Base-by-base conservation (phyloP, 2,888 invertebrate species). In the Colostygia pectinataria region DNA sequence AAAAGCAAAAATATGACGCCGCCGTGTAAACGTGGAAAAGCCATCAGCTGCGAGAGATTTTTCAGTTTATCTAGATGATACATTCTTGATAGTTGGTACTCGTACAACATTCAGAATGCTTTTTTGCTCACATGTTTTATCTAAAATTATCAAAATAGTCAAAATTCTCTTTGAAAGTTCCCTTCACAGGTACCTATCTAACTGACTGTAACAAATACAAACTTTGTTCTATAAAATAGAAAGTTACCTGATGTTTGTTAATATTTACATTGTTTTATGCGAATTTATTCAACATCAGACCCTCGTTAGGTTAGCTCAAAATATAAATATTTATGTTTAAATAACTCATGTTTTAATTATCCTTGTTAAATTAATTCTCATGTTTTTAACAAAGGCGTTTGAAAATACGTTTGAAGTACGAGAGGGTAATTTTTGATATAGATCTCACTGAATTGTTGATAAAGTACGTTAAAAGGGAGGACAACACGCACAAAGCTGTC, bases 371-470 rank as follows among this genome's bases (percentile, higher is more conserved):
- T 59, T 55, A 55, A 57, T 49, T 51, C 43, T 25, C 10, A 53
- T 55, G 57, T 59, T 53, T 47, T 45, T 46, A 43, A 53, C 45
- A 50, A 53, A 55, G 46, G 42, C 20, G 48, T 46, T 47, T 50
- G n/a, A n/a, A n/a, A n/a, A 44, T 20, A 39, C 45, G 36, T 43
- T 49, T 52, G 28, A 38, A 31, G 37, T 31, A 25, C 25, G 31
- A 18, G 34, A 34, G 10, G 8, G 5, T 7, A 40, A 27, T 32
- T 41, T n/a, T 37, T 27, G 20, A 36, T 40, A 28, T 20, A 23
- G 13, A 34, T 43, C 9, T 29, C 13, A 24, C 27, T 24, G 23
- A 28, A 33, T 27, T 12, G 7, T 27, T 15, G 24, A 29, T 28
- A 34, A 43, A 12, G 36, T 23, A 27, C 1, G 8, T 20, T 9